These are phyloP conservation scores for Daubentonia madagascariensis DNA, from an alignment of 2,113 vertebrate species.

Conservation along the genomic window DNA sequence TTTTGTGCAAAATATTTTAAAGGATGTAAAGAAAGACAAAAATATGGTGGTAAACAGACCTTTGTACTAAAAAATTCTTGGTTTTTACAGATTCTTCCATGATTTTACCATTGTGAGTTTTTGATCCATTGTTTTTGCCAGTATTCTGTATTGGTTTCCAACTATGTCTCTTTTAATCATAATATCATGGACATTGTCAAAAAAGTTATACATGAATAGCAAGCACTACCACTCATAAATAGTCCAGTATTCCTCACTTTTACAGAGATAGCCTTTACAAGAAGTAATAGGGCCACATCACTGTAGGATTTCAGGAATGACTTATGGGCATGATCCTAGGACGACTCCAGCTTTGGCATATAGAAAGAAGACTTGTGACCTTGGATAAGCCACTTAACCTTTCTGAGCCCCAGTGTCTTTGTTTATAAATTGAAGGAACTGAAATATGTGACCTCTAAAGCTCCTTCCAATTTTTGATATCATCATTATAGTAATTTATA, in stretches of 20 bases:
- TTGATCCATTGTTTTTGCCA: background rate
- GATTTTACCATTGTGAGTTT: background rate
- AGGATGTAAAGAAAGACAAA: background rate
- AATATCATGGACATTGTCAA: background rate
- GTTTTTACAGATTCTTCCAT: background rate
- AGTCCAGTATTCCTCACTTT: background rate
- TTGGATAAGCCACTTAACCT: background rate
- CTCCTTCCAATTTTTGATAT: background rate
- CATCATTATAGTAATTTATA: background rate
- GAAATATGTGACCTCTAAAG: background rate
- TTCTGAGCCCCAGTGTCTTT: background rate
- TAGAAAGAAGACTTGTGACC: background rate
- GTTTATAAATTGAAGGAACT: background rate
- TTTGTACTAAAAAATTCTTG: background rate
- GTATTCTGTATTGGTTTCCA: background rate
- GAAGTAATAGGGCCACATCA: background rate
- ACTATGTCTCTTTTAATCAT: background rate
- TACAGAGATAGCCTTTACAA: background rate
- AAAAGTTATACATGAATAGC: background rate
- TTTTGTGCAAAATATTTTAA: background rate
- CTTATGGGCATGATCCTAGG: background rate
- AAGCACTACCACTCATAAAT: background rate
- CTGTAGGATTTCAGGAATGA: background rate
- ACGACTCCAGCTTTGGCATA: background rate
- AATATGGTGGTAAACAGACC: background rate